Evolutionary conservation across 1,140 invertebrate species (phyloP), one percentile per base, ranked within the genome.

Genomic region (Bombus soroeensis): DNA sequence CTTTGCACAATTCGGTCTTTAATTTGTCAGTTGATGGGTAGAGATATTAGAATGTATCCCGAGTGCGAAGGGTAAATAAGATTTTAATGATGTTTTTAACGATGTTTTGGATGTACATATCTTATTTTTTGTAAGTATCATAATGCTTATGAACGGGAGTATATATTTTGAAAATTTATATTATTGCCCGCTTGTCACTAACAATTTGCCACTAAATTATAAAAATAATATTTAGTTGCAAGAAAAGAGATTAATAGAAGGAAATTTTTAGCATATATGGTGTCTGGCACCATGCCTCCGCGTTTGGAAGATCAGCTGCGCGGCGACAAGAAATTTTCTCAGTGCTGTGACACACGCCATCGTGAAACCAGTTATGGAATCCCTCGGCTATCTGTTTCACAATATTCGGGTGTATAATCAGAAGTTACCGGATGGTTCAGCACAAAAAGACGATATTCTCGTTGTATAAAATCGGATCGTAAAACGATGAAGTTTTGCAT

Each of bases 241-340:
- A 66, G 5, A 22, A 39, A 13, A 39, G 4, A 22, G 22, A 68
- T 34, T 68, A 81, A 74, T 18, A 10, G 28, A 39, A 34, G 41
- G 15, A 81, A 79, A 75, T 78, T 96, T 96, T 53, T 94, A 97
- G 97, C 97, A 97, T 94, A 97, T 97, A 78, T 97, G 97, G 97
- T 97, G 97, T 88, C 94, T 96, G 18, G 96, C 96, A 0, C 97
- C 97, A 0, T 96, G 96, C 80, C 92, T 97, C 28, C 95, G 97
- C 59, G 95, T 96, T 70, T 96, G 96, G 93, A 97, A 97, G 92
- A 97, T 98, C 86, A 96, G 96, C 89, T 97, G 96, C 90, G 96
- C 96, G 0, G 96, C 96, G 4, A 93, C 95, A 5, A 95, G 96
- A 66, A 96, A 96, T 25, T 95, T 97, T 87, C 94, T 96, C 62